phyloP scores from a whole-genome alignment of 2,113 vertebrate species.

The Platysternon megacephalum region DNA sequence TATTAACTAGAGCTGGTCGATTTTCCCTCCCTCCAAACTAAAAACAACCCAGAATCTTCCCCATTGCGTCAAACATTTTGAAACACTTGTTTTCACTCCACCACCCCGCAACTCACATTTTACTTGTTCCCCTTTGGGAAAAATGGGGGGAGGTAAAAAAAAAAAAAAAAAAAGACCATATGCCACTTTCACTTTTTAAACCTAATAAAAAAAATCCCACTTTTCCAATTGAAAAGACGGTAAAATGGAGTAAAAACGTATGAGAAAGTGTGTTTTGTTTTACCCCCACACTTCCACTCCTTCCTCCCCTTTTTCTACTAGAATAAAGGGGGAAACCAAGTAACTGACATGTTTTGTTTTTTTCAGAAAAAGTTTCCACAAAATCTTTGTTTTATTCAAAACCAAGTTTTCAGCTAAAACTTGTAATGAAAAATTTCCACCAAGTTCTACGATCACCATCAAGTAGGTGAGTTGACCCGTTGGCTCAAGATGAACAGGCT shows the following conservation, averaged over 20 bases:
- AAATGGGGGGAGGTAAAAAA: not conserved
- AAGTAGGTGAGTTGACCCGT: not conserved
- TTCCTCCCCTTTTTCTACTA: no score
- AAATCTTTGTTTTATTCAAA: not conserved
- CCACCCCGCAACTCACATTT: not conserved
- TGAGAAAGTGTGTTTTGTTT: no score
- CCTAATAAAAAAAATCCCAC: not conserved
- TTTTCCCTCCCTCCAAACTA: not conserved
- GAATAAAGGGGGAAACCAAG: no score
- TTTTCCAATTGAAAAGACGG: not conserved
- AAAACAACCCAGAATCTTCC: not conserved
- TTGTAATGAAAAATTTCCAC: not conserved
- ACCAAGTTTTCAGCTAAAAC: not conserved
- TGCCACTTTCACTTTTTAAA: not conserved
- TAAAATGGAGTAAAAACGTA: no score
- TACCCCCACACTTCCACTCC: no score
- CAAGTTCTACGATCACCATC: not conserved
- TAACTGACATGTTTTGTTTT: no score
- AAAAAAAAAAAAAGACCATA: not conserved
- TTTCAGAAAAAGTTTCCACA: no score
- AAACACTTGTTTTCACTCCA: not conserved
- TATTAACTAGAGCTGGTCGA: not conserved
- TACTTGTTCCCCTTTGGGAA: not conserved
- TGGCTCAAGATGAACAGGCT: not conserved
- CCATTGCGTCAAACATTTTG: not conserved